These are phyloP conservation scores for Apteryx owenii DNA, from an alignment of 2,113 vertebrate species.

Conservation along the genomic window DNA sequence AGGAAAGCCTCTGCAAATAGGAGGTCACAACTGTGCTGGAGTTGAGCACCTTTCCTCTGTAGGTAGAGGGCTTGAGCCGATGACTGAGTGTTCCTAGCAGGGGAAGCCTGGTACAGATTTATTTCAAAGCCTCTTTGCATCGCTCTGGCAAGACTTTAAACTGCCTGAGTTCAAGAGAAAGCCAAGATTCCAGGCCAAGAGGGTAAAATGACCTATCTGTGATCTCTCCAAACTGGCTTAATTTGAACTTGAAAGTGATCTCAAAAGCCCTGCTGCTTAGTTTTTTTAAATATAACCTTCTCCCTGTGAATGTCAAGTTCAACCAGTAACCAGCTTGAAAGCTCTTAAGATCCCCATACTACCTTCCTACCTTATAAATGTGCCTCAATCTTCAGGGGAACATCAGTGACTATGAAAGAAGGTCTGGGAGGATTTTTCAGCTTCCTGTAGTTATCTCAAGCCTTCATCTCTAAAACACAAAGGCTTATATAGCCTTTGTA, in stretches of 20 bases:
- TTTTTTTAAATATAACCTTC: not conserved
- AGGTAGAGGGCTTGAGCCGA: not conserved
- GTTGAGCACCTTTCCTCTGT: not conserved
- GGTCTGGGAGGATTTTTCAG: not conserved
- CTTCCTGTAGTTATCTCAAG: not conserved
- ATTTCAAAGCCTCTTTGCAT: not conserved
- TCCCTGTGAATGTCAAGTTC: not conserved
- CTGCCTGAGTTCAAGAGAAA: not conserved
- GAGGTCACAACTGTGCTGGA: not conserved
- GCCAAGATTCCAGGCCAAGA: not conserved
- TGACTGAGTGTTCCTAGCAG: fast-evolving
- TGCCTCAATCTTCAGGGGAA: not conserved
- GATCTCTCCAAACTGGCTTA: not conserved
- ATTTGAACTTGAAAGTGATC: constrained; percentile 20
- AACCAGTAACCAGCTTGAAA: not conserved
- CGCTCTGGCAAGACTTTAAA: not conserved
- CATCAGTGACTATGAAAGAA: not conserved
- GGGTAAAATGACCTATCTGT: not conserved
- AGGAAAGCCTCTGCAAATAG: not conserved
- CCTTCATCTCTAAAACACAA: not conserved
- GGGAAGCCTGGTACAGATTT: not conserved
- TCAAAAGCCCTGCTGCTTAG: not conserved
- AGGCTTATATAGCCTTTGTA: constrained; percentile 18
- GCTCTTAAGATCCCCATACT: not conserved
- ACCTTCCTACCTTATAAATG: not conserved